Evolutionary conservation across 2,113 vertebrate species (phyloP), one percentile per base, ranked within the genome.

Genomic region (Notothenia coriiceps): DNA sequence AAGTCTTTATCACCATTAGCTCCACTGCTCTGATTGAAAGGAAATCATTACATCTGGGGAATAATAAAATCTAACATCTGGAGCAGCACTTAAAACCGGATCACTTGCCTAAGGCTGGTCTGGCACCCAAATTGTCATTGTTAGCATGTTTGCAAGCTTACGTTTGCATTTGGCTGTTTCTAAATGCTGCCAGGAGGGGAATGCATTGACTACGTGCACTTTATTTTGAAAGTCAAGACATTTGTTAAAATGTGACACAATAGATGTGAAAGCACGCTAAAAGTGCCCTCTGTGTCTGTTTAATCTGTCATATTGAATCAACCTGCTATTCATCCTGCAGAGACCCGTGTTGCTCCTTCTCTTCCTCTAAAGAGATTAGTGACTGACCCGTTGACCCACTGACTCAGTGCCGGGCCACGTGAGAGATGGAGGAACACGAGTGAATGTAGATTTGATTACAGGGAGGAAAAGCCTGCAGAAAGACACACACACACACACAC

Each of bases 301-400:
- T 62, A 51, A 86, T 77, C 56, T 51, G 43, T 63, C 61, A 64
- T 40, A 57, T 49, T 74, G 54, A 74, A 56, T 86, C 59, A 67
- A 49, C 52, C 78, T 61, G 70, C 74, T 74, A 10, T 86, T 79
- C 79, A 81, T 79, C 76, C 47, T 25, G 59, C 47, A 62, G 43
- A 43, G 84, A 61, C 74, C 75, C 78, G 9, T 14, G 63, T 44
- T 70, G 72, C 81, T 79, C 54, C 44, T 69, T 74, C 86, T 56
- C 18, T 3, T 75, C 79, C 70, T 35, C 65, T 83, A 60, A 89
- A 88, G 80, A 83, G 85, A 87, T 91, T 83, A 90, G 14, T 5
- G 54, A 7, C 43, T 68, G 86, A 90, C 89, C 86, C 82, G 83
- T 44, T 90, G 84, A 87, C 89, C 89, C 60, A 63, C 73, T 81